A percentile compares a stretch with the other conserved stretches of the same genome.
These are phyloP conservation scores for Rhopalosiphum maidis DNA, from an alignment of 1,140 invertebrate genomes.

Conservation along the genomic window DNA sequence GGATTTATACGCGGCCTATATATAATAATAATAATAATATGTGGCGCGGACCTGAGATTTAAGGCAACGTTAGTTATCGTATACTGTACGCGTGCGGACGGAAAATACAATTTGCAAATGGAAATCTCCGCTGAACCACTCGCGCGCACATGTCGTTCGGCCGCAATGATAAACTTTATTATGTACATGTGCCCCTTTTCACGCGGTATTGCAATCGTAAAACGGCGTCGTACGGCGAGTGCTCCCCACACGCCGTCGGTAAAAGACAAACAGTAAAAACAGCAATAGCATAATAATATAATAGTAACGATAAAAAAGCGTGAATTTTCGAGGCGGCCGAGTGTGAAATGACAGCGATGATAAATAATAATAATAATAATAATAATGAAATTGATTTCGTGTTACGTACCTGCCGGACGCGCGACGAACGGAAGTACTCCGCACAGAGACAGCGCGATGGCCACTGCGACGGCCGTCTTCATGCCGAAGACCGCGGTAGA, in stretches of 20 bases:
- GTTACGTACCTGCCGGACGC: neutral
- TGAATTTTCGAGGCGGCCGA: neutral
- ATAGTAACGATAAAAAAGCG: too few relatives aligned
- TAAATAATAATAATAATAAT: neutral
- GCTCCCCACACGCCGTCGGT: too few relatives aligned
- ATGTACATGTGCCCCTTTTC: neutral
- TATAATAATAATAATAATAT: neutral
- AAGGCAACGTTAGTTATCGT: neutral
- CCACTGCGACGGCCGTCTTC: neutral
- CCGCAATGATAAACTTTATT: neutral
- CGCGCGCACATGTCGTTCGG: neutral
- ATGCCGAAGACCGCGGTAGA: neutral
- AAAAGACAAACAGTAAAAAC: too few relatives aligned
- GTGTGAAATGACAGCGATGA: neutral
- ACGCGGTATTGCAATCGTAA: neutral
- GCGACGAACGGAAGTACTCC: neutral
- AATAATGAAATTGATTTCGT: neutral
- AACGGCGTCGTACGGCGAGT: neutral
- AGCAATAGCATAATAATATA: too few relatives aligned
- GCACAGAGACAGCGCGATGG: neutral
- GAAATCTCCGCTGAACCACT: neutral
- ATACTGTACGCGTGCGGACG: neutral
- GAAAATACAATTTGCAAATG: slow-evolving; percentile 38
- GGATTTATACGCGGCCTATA: neutral
- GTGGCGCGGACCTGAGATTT: neutral